These are phyloP conservation scores for Tuberolachnus salignus DNA, from an alignment of 2,888 invertebrate species.

Conservation along the genomic window DNA sequence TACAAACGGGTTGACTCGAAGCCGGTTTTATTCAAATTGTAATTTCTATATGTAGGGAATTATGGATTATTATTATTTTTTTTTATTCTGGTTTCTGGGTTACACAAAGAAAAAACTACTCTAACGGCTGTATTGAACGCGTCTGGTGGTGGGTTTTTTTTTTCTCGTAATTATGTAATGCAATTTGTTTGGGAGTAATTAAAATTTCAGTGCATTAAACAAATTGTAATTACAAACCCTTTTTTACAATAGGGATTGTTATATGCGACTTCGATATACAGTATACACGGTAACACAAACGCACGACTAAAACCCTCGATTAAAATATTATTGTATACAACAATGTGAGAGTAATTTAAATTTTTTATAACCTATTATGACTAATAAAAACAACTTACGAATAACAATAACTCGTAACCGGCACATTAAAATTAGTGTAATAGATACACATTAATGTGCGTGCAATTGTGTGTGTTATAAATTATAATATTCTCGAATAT, in stretches of 20 bases:
- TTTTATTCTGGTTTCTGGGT: too few species aligned
- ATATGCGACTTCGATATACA: neutral
- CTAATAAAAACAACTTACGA: neutral
- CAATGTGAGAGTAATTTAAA: slow-evolving; percentile 17
- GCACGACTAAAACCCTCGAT: slow-evolving; percentile 13
- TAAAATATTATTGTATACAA: slow-evolving; percentile 16
- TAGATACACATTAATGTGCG: neutral
- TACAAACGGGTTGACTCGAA: too few species aligned
- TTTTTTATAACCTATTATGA: neutral
- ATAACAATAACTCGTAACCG: neutral
- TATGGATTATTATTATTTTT: neutral
- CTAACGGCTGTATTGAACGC: neutral
- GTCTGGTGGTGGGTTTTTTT: neutral
- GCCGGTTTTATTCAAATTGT: too few species aligned
- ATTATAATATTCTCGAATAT: neutral
- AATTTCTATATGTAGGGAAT: neutral
- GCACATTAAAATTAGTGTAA: slow-evolving; percentile 6
- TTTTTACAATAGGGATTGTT: slow-evolving; percentile 25
- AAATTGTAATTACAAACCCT: slow-evolving; percentile 12
- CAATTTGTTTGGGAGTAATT: neutral
- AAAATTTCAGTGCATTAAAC: neutral
- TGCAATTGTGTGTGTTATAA: neutral
- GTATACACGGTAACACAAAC: neutral
- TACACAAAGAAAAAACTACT: too few species aligned
- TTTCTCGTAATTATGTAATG: too few species aligned